phyloP scores from a whole-genome alignment of 2,888 invertebrate species.

The Cephus rjabovi region DNA sequence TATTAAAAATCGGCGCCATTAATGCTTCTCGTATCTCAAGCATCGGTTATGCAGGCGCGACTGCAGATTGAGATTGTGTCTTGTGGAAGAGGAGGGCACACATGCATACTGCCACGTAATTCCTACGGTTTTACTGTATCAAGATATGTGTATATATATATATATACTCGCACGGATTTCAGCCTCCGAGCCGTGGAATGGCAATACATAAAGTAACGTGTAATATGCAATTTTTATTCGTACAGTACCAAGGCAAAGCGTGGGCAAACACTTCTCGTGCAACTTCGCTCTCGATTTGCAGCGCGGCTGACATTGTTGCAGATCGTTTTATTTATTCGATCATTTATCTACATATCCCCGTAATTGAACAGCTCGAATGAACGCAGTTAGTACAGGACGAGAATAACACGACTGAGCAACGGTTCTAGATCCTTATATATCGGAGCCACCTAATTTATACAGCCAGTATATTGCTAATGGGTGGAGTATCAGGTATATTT shows the following conservation, averaged over 20 bases:
- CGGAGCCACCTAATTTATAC: too few species aligned
- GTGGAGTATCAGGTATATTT: too few species aligned
- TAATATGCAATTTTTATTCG: neutral
- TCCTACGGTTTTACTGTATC: too few species aligned
- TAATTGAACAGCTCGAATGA: neutral
- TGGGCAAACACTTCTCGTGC: neutral
- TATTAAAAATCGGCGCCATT: neutral
- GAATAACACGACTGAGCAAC: neutral
- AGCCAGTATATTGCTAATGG: too few species aligned
- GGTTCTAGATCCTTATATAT: too few species aligned
- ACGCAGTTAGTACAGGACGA: neutral
- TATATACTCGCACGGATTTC: neutral
- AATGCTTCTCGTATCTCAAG: neutral
- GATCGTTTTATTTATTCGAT: neutral
- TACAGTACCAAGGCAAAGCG: neutral
- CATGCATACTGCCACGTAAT: neutral
- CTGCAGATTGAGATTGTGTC: neutral
- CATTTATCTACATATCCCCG: slow-evolving; percentile 1
- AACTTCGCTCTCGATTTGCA: neutral
- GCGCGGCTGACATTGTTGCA: neutral
- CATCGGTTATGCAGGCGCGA: neutral
- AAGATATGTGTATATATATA: neutral
- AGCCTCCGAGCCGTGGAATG: neutral
- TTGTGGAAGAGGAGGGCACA: neutral
- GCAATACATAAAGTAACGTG: neutral